Evolutionary conservation across 2,797 vertebrate genomes (phyloP).

Genomic region (Jordanella pulchra): DNA sequence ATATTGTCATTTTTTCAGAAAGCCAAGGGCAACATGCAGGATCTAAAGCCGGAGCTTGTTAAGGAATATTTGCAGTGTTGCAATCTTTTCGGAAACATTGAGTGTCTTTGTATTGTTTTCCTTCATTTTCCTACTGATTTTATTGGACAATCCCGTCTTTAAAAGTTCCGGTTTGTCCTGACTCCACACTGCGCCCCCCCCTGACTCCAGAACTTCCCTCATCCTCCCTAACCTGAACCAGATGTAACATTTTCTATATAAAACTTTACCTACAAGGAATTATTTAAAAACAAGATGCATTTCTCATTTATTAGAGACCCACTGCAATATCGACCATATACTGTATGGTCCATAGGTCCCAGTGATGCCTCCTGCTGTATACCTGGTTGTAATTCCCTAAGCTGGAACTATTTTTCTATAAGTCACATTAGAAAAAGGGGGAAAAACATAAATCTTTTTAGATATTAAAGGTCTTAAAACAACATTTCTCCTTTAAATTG

Average conservation of each 20-base stretch:
- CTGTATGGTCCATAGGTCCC: slow-evolving; percentile 28
- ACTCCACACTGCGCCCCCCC: slow-evolving; percentile 57
- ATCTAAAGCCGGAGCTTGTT: not conserved
- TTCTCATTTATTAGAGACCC: slow-evolving; percentile 68
- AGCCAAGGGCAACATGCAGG: not conserved
- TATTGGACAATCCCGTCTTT: slow-evolving; percentile 55
- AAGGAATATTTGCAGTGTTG: slow-evolving; percentile 8
- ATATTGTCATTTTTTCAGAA: not conserved
- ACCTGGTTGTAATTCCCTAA: slow-evolving; percentile 19
- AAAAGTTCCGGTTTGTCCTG: slow-evolving; percentile 67
- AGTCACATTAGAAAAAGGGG: not conserved
- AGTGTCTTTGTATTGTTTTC: not conserved
- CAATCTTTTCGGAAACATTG: slow-evolving; percentile 21
- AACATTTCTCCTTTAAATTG: too few species aligned
- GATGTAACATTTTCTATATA: slow-evolving; percentile 74
- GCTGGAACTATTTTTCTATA: slow-evolving; percentile 10
- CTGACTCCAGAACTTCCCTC: slow-evolving; percentile 65
- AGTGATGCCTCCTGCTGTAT: not conserved
- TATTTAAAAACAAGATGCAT: slow-evolving; percentile 34
- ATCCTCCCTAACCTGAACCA: slow-evolving; percentile 74
- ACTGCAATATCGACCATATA: slow-evolving; percentile 47
- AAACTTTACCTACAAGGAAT: slow-evolving; percentile 68
- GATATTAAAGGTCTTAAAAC: too few species aligned
- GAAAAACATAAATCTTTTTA: too few species aligned
- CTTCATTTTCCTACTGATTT: slow-evolving; percentile 21